These are phyloP conservation scores for Numida meleagris DNA, from an alignment of 2,113 vertebrate genomes.

Conservation along the genomic window DNA sequence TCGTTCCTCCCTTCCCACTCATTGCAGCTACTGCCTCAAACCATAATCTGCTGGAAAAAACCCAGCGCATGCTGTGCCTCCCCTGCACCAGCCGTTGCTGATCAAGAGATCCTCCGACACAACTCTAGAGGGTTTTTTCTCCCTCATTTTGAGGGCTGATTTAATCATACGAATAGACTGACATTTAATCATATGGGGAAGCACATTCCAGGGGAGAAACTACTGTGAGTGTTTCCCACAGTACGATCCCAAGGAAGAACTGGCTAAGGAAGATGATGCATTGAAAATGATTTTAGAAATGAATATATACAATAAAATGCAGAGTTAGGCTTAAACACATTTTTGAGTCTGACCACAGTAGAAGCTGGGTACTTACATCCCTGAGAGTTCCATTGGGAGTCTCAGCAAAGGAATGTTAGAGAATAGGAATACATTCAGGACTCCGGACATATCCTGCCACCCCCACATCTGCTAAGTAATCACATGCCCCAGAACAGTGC, in stretches of 20 bases:
- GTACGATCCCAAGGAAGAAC: neutral
- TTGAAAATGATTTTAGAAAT: neutral
- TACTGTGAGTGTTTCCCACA: neutral
- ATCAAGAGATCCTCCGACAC: conserved; percentile 32
- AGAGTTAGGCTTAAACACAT: neutral
- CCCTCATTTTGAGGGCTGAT: conserved; percentile 1
- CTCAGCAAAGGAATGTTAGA: neutral
- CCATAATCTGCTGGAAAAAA: conserved; percentile 13
- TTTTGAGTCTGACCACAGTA: neutral
- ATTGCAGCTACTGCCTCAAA: conserved; percentile 28
- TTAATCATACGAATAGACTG: neutral
- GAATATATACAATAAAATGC: conserved; percentile 5
- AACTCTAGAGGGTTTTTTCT: neutral
- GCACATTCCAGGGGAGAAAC: conserved; percentile 20
- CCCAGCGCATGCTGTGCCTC: conserved; percentile 21
- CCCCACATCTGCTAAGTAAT: neutral
- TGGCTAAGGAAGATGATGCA: neutral
- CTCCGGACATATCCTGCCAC: neutral
- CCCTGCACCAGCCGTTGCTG: conserved; percentile 38
- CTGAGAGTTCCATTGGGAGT: neutral
- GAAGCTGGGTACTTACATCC: neutral
- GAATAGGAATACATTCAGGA: neutral
- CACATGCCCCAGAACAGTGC: neutral
- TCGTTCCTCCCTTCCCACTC: conserved; percentile 56
- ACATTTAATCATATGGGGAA: neutral